Evolutionary conservation across 1,140 invertebrate genomes (phyloP).

Genomic region (Bombyx mori): ASM3026992v2 NC_085116.1:17460001-17460500

Average conservation of each 20-base stretch:
- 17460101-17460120: too few relatives aligned
- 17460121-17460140: too few relatives aligned
- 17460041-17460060: too few relatives aligned
- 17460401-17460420: conserved; percentile 23
- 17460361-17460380: conserved; percentile 24
- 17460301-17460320: conserved; percentile 41
- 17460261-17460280: conserved; percentile 32
- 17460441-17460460: conserved; percentile 24
- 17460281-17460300: conserved; percentile 30
- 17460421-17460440: conserved; percentile 34
- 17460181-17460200: conserved; percentile 63
- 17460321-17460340: conserved; percentile 49
- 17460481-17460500: conserved; percentile 15
- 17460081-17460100: too few relatives aligned
- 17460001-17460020: too few relatives aligned
- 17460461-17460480: conserved; percentile 23
- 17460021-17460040: too few relatives aligned
- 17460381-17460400: conserved; percentile 7
- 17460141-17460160: conserved; percentile 76
- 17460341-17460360: conserved; percentile 37
- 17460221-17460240: conserved; percentile 49
- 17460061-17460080: too few relatives aligned
- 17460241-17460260: conserved; percentile 60
- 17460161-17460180: conserved; percentile 86
- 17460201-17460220: conserved; percentile 46